Base-by-base conservation (phyloP, 1,140 invertebrate species). In the Heliconius hewitsoni region DNA sequence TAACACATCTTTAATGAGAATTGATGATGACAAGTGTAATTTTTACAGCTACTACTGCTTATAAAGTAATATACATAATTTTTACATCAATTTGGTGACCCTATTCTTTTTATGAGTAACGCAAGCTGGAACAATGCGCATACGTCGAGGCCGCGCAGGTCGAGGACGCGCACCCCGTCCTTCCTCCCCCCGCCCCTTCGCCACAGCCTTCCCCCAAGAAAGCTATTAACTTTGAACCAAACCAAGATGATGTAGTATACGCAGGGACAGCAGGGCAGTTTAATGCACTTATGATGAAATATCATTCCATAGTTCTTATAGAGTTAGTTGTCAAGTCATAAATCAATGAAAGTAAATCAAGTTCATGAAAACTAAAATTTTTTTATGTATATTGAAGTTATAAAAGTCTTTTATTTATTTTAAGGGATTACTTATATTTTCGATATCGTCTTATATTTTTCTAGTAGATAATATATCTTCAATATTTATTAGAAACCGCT, bases 111-210 rank as follows among this genome's bases (percentile, higher is more conserved):
- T 85, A 85, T 78, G 84, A 83, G 77, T 79, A 79, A 74, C 82
- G 76, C 74, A 74, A 81, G 79, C 80, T 82, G 82, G 83, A 91
- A 90, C 89, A 91, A 89, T 90, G 85, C 85, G 91, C 89, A 90
- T 89, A 89, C 90, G 90, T 84, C 84, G 89, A 87, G 88, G 88
- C 87, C 87, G 83, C 77, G 55, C 79, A 82, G 89, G 89, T 90
- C 87, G 90, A 92, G 90, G 91, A 86, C 89, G 88, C 84, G 57
- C 77, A 82, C 84, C 84, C 75, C 88, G 87, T 86, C 89, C 89
- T 90, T 89, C 86, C 75, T 76, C 55, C 77, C 77, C 42, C 73
- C 19, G 73, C 46, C 74, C 70, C 50, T 39, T 52, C 76, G 30
- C 78, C 52, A 74, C 52, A 50, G 37, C 78, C 74, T 79, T 74